Base-by-base conservation (phyloP, 2,113 vertebrate genomes). In the Engystomops pustulosus region DNA sequence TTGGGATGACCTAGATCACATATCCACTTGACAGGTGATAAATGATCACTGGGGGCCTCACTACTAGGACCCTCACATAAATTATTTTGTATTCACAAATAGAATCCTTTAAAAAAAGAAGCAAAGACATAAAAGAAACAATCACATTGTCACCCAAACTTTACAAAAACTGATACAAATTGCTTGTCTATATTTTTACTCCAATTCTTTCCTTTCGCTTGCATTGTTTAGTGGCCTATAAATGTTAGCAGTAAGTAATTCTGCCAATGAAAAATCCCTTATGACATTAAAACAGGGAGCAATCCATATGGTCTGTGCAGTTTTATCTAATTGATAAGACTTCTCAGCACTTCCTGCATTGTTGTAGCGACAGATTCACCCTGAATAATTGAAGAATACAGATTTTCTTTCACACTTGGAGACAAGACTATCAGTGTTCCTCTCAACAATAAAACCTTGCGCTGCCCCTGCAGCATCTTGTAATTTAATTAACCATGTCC, bases 341-440 rank as follows among this genome's bases (percentile, higher is more conserved):
- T 62, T 36, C 45, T 80, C 36, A 32, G 53, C 38, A 75, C 51
- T 47, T 69, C 60, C 20, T 41, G n/a, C 32, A 41, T 69, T 77
- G 60, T 77, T 23, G 15, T 53, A 32, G 10, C 10, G 17, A 27
- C 60, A 68, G 32, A 41, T 36, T 67, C 44, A 44, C 72, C 44
- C 32, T 84, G 72, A 84, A 84, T 84, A 84, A 84, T 84, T 84
- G 60, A 84, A 77, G 60, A 68, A 68, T 78, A 78, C 82, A 84
- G 72, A 77, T 77, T 84, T 84, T 58, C 74, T 79, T 68, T 85
- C 65, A 69, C 83, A 84, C 55, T 49, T 67, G 53, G 79, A 72
- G 68, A 75, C 74, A 55, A 84, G 74, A 55, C 58, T 49, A 55
- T 84, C 55, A 84, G 30, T 44, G 27, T 53, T 84, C 67, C 44